Evolutionary conservation across 2,888 invertebrate species (phyloP), one percentile per base, ranked within the genome.

Genomic region (Andrena bucephala): DNA sequence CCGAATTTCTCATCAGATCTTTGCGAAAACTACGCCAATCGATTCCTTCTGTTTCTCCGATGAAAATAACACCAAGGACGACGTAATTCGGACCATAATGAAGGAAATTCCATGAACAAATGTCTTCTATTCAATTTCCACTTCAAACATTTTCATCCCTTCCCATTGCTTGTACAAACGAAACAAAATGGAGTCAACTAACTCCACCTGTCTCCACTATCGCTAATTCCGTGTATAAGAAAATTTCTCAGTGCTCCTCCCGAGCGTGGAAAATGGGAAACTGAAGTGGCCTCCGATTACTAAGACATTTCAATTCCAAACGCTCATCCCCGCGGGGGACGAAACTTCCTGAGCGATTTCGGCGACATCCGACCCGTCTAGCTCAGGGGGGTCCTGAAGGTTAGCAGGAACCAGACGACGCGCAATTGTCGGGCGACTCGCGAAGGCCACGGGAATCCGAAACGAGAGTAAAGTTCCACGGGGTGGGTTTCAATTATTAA

Each of bases 401-500:
- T 73, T 67, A 65, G 36, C 60, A 62, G 72, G 70, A 77, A 77
- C 83, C 76, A 77, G 72, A 24, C 72, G 75, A 2, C 71, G 60
- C 74, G 65, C 42, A 16, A 83, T 77, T 83, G 83, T 83, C 65
- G 83, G 52, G 60, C 36, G 24, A 66, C 70, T 74, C 73, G 68
- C 72, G 62, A 68, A 76, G 73, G 76, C 75, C 71, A 65, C 36
- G 63, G 70, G 79, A 84, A 84, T 84, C 54, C 70, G 84, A 80
- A 73, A 73, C 84, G 84, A 57, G 73, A 66, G 60, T 42, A 70
- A 84, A 84, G 73, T 84, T 83, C 59, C 75, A 52, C 71, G 48
- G 76, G 57, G 71, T 57, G 42, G 65, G 72, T 73, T 84, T 84
- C 85, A 81, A 85, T 85, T 85, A 85, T 84, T 80, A 85, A 84